phyloP scores from a whole-genome alignment of 2,888 invertebrate species.

The Synergus umbraculus region DNA sequence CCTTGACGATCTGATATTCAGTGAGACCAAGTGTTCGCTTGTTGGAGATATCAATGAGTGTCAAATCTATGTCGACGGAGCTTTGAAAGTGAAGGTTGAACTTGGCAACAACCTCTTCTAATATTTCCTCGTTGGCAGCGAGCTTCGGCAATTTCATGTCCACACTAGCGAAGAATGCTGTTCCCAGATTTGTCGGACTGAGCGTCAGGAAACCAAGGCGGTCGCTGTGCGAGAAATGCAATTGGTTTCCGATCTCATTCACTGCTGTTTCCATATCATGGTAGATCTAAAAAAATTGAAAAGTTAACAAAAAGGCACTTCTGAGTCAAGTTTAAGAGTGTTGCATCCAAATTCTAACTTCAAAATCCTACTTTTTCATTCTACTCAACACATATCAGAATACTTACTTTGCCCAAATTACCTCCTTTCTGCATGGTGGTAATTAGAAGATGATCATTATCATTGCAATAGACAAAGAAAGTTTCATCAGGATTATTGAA shows the following conservation, averaged over 20 bases:
- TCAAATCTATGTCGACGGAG: no score
- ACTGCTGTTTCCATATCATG: conserved; percentile 93
- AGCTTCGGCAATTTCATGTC: conserved; percentile 98
- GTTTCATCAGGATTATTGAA: conserved; percentile 98
- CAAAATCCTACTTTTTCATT: no score
- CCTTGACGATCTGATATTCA: conserved; percentile 97
- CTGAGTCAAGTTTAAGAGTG: background rate
- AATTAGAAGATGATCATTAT: conserved; percentile 98
- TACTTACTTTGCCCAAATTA: conserved; percentile 84
- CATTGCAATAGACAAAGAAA: conserved; percentile 98
- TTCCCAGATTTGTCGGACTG: conserved; percentile 99
- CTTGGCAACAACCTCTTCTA: conserved; percentile 93
- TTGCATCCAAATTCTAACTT: no score
- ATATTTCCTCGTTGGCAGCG: conserved; percentile 91
- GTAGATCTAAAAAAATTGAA: conserved; percentile 83
- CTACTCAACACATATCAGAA: no score
- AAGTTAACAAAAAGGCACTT: background rate
- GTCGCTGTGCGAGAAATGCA: conserved; percentile 97
- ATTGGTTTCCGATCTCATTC: conserved; percentile 94
- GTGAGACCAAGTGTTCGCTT: conserved; percentile 98
- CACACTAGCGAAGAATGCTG: conserved; percentile 97
- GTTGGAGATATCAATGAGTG: conserved; percentile 99
- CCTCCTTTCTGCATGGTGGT: conserved; percentile 99
- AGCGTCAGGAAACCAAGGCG: conserved; percentile 98
- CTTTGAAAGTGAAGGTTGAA: conserved; percentile 82